A percentile compares a stretch with the other conserved stretches of the same genome.
phyloP scores from a whole-genome alignment of 2,113 vertebrate genomes.

The Daboia siamensis region DNA sequence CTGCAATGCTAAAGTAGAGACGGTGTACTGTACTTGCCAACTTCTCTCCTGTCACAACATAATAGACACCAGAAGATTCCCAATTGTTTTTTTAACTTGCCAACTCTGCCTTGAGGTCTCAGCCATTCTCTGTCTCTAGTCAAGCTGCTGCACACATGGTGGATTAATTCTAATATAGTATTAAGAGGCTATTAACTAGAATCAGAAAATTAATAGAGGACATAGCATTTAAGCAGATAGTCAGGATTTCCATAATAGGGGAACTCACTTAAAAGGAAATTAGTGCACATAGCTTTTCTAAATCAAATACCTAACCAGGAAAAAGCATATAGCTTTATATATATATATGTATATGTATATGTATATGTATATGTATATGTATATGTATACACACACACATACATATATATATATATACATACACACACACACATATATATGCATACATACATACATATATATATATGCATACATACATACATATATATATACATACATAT shows the following conservation, averaged over 20 bases:
- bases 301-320: background rate
- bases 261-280: constrained; percentile 32
- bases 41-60: background rate
- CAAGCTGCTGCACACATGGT: background rate
- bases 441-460: too few species aligned
- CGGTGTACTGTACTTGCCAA: background rate
- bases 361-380: too few species aligned
- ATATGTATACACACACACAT: too few species aligned
- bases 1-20: background rate
- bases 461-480: too few species aligned
- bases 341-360: too few species aligned
- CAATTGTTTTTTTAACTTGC: background rate
- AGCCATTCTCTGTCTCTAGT: background rate
- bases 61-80: background rate
- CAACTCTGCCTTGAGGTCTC: background rate
- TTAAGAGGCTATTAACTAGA: constrained; percentile 27
- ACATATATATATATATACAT: too few species aligned
- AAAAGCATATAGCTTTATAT: background rate
- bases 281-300: constrained; percentile 16
- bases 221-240: constrained; percentile 16
- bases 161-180: constrained; percentile 19
- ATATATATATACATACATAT: too few species aligned
- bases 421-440: too few species aligned
- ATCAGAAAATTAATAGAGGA: constrained; percentile 26
- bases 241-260: constrained; percentile 19